Base-by-base conservation (phyloP, 2,797 vertebrate genomes). In the Philypnodon macrostomus region DNA sequence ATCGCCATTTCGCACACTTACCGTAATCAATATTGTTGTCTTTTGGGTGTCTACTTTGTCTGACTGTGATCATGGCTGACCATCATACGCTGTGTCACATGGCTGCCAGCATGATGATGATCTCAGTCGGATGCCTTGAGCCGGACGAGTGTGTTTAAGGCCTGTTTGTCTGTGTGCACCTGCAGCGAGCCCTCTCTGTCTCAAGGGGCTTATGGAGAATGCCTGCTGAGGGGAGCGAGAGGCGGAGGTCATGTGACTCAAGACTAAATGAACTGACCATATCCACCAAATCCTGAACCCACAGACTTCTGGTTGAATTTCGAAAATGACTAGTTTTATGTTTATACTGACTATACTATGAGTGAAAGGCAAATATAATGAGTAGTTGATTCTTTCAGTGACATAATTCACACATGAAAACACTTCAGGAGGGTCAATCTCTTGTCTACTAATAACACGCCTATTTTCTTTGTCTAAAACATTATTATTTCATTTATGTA, bases 31-130 rank as follows among this genome's bases (percentile, higher is more conserved):
- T n/a, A n/a, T n/a, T n/a, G n/a, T 10, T 26, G n/a, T 24, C 7
- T 14, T 40, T 40, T 23, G 12, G 19, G 7, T 29, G 2, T 29
- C 12, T 40, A 7, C 21, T 15, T 48, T 61, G 65, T 63, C 48
- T 44, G 59, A 73, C 70, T 53, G 55, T 37, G 61, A 62, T 70
- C 62, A 41, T 31, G 26, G 51, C 44, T 47, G 51, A 52, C 69
- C 67, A 56, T 69, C 66, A 45, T 53, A 26, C 62, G 57, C 54
- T 50, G 67, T 61, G 71, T 79, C 81, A 79, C 71, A 74, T 75
- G 77, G 50, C 59, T 62, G 48, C 57, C 74, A 60, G 72, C 57
- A 58, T 70, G 76, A 70, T 59, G 63, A 76, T 53, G 60, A 55
- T 60, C 58, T 74, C 67, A 57, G 53, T 53, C 39, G 44, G 60